Evolutionary conservation across 2,888 invertebrate genomes (phyloP), one percentile per base, ranked within the genome.

Genomic region (Bugula neritina): DNA sequence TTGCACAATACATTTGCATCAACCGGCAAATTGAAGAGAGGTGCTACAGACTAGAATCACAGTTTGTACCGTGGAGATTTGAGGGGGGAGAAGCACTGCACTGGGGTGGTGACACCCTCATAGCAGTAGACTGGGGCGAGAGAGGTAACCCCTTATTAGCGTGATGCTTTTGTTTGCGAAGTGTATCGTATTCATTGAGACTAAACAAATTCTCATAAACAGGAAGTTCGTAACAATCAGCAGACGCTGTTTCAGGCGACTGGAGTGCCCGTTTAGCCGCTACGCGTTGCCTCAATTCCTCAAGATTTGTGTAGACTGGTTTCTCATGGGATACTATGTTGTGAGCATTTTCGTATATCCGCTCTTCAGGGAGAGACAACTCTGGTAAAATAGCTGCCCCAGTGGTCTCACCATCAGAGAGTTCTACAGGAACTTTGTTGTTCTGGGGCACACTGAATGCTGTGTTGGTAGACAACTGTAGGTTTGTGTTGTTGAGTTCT

Each of bases 131-230:
- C 17, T 43, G 5, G 43, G 5, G 17, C 17, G 17, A 43, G 5
- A 29, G 2, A n/a, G 63, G 29, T 27, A 63, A n/a, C 5, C 63
- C 63, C 31, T 63, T 63, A 63, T 63, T 63, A 25, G 31, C 63
- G 31, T 63, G 63, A 31, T 63, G 63, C 63, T 63, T 63, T n/a
- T 63, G 63, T n/a, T 63, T 63, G 10, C 34, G 27, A 2, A 63
- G 63, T 5, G 63, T 63, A 31, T 63, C 63, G 34, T 63, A 63
- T 31, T 63, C 63, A 63, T 63, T 63, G 5, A 63, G 31, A 27
- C 63, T 63, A 31, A 63, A 63, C 63, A 63, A 34, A n/a, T 63
- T 63, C 31, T 63, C 63, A 63, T 63, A 63, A 2, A 63, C 31
- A 17, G 63, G 63, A 21, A 63, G 31, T 63, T 63, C 63, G 31